Conservation (phyloP, 2,797 vertebrate species). For the Pterois miles region DNA sequence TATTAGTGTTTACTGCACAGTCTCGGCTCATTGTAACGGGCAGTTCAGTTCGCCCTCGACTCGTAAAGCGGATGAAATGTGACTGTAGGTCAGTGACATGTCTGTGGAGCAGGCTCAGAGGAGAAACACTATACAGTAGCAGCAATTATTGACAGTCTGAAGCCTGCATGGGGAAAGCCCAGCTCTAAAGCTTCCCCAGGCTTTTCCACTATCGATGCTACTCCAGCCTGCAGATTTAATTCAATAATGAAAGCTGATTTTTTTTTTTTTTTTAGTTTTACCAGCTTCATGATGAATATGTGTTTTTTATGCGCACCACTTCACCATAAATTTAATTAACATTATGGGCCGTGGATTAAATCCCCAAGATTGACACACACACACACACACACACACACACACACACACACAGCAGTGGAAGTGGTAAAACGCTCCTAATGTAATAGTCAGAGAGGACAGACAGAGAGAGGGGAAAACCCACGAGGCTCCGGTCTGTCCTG, state of each 20-base stretch:
- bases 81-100: constrained; percentile 28
- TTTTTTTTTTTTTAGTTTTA: background rate
- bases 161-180: constrained; percentile 52
- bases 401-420: constrained; percentile 13
- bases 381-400: no score
- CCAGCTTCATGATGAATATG: background rate
- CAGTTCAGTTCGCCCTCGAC: no score
- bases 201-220: constrained; percentile 8
- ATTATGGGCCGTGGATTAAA: constrained; percentile 23
- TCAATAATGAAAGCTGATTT: constrained; percentile 12
- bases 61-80: constrained; percentile 53
- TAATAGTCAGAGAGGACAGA: constrained; percentile 32
- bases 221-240: constrained; percentile 19
- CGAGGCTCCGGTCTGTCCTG: constrained; percentile 39
- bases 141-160: constrained; percentile 54
- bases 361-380: background rate
- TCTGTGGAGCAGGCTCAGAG: background rate
- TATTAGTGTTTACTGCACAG: background rate
- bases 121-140: constrained; percentile 40
- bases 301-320: background rate
- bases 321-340: constrained; percentile 16
- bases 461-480: background rate
- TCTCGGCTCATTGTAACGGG: background rate
- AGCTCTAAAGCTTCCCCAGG: constrained; percentile 30
- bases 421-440: constrained; percentile 49